Percentiles rank a stretch among this genome's conserved stretches.
phyloP scores from a whole-genome alignment of 2,888 invertebrate genomes.

The Sinelater perroti region DNA sequence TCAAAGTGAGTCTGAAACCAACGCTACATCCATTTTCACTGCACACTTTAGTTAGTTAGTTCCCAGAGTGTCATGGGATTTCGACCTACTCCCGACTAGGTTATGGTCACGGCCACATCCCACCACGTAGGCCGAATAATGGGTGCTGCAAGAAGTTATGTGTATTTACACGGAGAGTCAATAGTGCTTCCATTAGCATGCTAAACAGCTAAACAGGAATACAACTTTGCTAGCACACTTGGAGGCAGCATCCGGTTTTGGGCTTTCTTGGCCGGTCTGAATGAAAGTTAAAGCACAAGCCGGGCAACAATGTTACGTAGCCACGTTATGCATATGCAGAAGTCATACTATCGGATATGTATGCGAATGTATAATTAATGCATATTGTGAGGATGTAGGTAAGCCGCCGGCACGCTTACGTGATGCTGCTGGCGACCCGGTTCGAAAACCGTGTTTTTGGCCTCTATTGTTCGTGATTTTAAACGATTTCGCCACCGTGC shows the following conservation, averaged over 20 bases:
- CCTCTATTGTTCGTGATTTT: conserved; percentile 14
- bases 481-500: too few species aligned
- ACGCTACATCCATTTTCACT: too few species aligned
- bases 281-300: conserved; percentile 15
- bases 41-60: too few species aligned
- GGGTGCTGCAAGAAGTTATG: conserved; percentile 7
- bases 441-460: conserved; percentile 18
- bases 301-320: conserved; percentile 2
- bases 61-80: too few species aligned
- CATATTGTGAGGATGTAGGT: conserved; percentile 10
- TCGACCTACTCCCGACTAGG: too few species aligned
- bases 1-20: too few species aligned
- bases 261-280: conserved; percentile 4
- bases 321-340: conserved; percentile 10
- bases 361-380: conserved; percentile 20
- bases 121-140: not conserved
- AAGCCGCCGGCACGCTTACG: conserved; percentile 8
- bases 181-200: conserved; percentile 12
- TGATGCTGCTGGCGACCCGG: conserved; percentile 9
- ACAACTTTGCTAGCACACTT: conserved; percentile 25
- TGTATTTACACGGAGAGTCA: conserved; percentile 7
- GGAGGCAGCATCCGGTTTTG: conserved; percentile 13
- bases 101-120: not conserved
- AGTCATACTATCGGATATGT: conserved; percentile 6
- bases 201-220: conserved; percentile 22